phyloP scores from a whole-genome alignment of 2,888 invertebrate species.

The Eudasyphora cyanicolor region DNA sequence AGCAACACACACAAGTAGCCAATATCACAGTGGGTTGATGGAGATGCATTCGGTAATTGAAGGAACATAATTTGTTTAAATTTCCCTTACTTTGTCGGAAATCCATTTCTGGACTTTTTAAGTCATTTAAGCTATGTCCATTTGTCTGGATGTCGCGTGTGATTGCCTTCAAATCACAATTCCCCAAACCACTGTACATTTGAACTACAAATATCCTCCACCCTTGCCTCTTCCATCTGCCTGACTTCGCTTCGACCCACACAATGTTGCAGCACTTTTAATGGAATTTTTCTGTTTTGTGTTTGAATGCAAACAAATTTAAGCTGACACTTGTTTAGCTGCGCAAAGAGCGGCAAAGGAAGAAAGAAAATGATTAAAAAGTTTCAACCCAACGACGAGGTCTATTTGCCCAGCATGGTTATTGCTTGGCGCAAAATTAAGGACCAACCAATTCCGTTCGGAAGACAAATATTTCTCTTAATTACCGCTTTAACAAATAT shows the following conservation, averaged over 20 bases:
- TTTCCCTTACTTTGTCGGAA: too few species aligned
- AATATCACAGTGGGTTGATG: neutral
- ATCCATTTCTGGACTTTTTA: too few species aligned
- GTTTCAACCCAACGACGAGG: neutral
- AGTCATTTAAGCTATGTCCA: too few species aligned
- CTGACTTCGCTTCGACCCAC: neutral
- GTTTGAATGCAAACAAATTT: slow-evolving; percentile 46
- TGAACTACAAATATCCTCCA: too few species aligned
- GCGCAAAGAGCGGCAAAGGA: neutral
- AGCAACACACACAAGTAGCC: neutral
- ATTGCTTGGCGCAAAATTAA: slow-evolving; percentile 18
- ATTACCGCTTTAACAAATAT: slow-evolving; percentile 31
- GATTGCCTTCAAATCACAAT: too few species aligned
- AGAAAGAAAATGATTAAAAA: slow-evolving; percentile 29
- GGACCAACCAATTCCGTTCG: neutral
- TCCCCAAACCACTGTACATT: neutral
- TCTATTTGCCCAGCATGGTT: slow-evolving; percentile 20
- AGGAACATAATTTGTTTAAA: too few species aligned
- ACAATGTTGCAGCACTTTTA: slow-evolving; percentile 38
- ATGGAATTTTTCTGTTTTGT: slow-evolving; percentile 32
- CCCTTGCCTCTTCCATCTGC: neutral
- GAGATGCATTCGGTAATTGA: too few species aligned
- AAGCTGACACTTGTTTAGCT: slow-evolving; percentile 42
- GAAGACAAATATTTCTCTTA: slow-evolving; percentile 33
- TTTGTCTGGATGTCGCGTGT: too few species aligned